Base-by-base conservation (phyloP, 1,140 invertebrate genomes). In the Triops cancriformis region DNA sequence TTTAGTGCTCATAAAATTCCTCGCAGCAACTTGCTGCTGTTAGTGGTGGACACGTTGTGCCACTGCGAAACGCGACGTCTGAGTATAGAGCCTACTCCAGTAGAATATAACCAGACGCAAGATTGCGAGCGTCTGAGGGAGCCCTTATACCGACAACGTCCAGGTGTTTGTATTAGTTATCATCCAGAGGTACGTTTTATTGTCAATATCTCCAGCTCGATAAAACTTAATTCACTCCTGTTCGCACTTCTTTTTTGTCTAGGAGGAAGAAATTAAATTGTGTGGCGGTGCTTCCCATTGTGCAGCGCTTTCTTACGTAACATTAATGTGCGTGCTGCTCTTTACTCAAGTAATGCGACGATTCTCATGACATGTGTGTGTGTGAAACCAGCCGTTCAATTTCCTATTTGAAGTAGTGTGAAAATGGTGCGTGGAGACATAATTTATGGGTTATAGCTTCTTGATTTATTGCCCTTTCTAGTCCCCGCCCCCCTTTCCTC, bases 1-100 rank as follows among this genome's bases (percentile, higher is more conserved):
- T 97, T 96, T 85, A 96, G 94, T 84, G 94, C 96, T 12, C 94
- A 96, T 82, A 94, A 94, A 85, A 94, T 96, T 81, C 93, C 91
- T 51, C 92, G 94, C 82, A 96, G 94, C 81, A 97, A 97, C 87
- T 85, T 97, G 73, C 94, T 97, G 75, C 85, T 96, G 76, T 85
- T 96, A 28, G 94, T 95, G 64, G 93, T 95, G 74, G 93, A 96
- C 83, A 96, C 93, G 0, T 84, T 93, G 77, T 96, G 94, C 85
- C 93, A 93, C 42, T 97, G 94, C 84, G 92, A 92, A 37, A 92
- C 89, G 80, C 94, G 94, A 83, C 90, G 92, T 82, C 85, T 94
- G 72, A 93, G 91, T 82, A 93, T 94, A 80, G 89, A 89, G 43
- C 90, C 93, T 1, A 90, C 91, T 80, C 92, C 94, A 83, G 88